Evolutionary conservation across 2,113 vertebrate species (phyloP), one percentile per base, ranked within the genome.

Genomic region (Collichthys lucidus): DNA sequence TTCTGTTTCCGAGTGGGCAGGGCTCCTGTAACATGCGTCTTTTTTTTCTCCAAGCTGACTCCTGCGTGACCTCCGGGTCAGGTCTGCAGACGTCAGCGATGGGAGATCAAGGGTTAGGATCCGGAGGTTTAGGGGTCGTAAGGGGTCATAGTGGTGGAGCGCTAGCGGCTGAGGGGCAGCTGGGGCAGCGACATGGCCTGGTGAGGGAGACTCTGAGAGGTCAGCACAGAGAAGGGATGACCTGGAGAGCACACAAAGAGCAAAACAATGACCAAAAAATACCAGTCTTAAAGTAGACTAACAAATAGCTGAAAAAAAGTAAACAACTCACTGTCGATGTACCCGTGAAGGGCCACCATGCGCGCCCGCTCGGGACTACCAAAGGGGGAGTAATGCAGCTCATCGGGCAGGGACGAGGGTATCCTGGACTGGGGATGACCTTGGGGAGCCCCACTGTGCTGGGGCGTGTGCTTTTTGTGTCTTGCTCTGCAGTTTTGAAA

Each of bases 401-500:
- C 98, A 20, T 99, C 98, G 0, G 97, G 86, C 80, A 99, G 94
- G 73, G 97, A 97, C 0, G 98, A 96, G 53, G 97, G 96, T 89
- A 99, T 96, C 89, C 98, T 96, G 84, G 97, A 94, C 42, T 96
- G 97, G 57, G 97, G 96, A 8, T 97, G 96, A 84, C 97, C 96
- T 53, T 97, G 97, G 1, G 98, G 96, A 0, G 96, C 96, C 88
- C 97, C 97, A 4, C 96, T 88, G 91, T 98, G 97, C 93, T 98
- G 98, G 7, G 97, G 98, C 8, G 98, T 97, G 94, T 99, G 98
- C 94, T 99, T 99, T 98, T 99, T 99, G 96, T 99, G 98, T 90
- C 98, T 97, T 55, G 98, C 98, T 95, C 98, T 95, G 96, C 98
- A 99, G 96, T 99, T 99, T 96, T 99, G 98, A 96, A 99, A 99